A percentile compares a stretch with the other conserved stretches of the same genome.
phyloP scores from a whole-genome alignment of 2,113 vertebrate species.

The Paradoxurus hermaphroditus region DNA sequence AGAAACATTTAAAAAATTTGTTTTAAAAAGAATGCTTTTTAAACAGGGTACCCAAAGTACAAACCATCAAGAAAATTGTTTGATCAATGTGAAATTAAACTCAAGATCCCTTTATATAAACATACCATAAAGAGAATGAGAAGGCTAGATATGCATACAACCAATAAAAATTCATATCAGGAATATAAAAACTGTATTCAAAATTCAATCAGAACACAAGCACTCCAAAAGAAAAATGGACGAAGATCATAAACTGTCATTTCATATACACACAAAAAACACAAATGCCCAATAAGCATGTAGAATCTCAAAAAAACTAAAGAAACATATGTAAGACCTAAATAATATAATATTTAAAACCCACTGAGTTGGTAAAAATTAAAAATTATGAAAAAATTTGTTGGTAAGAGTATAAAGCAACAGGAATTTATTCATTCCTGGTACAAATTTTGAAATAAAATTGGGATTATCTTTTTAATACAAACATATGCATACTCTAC shows the following conservation, averaged over 20 bases:
- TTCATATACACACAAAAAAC: not conserved
- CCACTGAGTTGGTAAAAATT: not conserved
- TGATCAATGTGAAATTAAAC: not conserved
- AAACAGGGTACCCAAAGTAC: not conserved
- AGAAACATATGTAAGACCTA: not conserved
- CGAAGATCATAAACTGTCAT: not conserved
- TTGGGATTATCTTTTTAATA: not conserved
- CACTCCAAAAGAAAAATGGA: not conserved
- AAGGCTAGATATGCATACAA: not conserved
- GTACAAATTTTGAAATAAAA: not conserved
- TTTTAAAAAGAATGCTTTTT: not conserved
- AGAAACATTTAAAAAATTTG: too few relatives aligned
- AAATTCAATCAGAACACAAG: not conserved
- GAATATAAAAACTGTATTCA: not conserved
- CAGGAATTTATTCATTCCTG: not conserved
- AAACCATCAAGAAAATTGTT: not conserved
- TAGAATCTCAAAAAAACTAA: not conserved
- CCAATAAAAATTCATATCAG: not conserved
- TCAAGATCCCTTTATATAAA: not conserved
- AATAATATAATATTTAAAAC: not conserved
- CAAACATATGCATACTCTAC: not conserved
- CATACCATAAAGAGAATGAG: not conserved
- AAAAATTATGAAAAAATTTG: not conserved
- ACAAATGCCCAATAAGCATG: not conserved
- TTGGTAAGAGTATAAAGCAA: not conserved